Percentiles rank a stretch among this genome's conserved stretches.
These are phyloP conservation scores for Neodiprion virginianus DNA, from an alignment of 1,140 invertebrate species.

Conservation along the genomic window DNA sequence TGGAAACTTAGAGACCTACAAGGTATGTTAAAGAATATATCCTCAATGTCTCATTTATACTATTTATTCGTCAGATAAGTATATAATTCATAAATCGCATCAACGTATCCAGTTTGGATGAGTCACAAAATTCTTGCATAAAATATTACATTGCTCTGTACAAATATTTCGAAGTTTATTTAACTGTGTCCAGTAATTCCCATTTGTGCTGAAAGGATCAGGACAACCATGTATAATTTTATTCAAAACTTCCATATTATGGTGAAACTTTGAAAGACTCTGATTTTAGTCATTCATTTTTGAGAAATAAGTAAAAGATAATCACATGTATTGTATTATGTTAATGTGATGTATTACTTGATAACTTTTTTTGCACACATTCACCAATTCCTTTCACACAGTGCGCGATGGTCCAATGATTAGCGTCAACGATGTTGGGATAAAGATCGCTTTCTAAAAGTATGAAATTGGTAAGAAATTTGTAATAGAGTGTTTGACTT, in stretches of 20 bases:
- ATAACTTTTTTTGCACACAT: background rate
- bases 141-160: background rate
- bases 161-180: background rate
- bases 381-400: constrained; percentile 27
- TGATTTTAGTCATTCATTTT: too few species aligned
- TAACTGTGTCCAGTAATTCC: background rate
- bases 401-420: constrained; percentile 45
- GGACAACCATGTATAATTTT: too few species aligned
- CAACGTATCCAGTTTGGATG: background rate
- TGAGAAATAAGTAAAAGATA: too few species aligned
- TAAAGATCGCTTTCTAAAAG: constrained; percentile 46
- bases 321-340: too few species aligned
- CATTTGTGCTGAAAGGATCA: too few species aligned
- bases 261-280: too few species aligned
- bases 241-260: too few species aligned
- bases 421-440: constrained; percentile 37
- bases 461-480: constrained; percentile 22
- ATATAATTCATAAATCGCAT: background rate
- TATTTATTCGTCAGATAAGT: background rate
- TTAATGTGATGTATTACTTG: background rate
- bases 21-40: background rate
- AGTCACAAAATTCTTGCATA: background rate
- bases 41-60: background rate
- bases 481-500: constrained; percentile 15
- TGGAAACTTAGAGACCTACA: constrained; percentile 7